Conservation (phyloP, 1,140 invertebrate genomes). For the Drosophila fuyamai region DNA sequence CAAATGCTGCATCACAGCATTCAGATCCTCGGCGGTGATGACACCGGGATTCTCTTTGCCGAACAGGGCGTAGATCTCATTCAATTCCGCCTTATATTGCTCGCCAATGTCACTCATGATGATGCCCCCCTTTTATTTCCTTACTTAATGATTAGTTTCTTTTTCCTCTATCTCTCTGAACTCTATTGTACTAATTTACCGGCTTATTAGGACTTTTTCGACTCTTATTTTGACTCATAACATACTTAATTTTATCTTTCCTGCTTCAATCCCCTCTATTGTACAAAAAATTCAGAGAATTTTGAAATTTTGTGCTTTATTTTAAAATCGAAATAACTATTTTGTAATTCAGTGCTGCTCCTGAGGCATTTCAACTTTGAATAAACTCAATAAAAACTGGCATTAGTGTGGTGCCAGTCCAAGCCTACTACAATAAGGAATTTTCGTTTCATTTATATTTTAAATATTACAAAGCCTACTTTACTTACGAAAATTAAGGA, state of each 20-base stretch:
- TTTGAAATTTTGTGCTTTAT: background rate
- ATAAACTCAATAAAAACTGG: background rate
- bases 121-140: background rate
- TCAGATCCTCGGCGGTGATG: background rate
- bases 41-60: background rate
- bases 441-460: background rate
- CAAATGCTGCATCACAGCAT: background rate
- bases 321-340: background rate
- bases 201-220: too few relatives aligned
- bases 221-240: too few relatives aligned
- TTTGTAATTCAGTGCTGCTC: background rate
- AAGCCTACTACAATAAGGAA: background rate
- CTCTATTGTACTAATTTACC: too few relatives aligned
- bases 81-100: background rate
- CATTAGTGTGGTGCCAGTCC: background rate
- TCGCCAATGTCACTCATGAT: background rate
- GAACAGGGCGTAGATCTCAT: constrained; percentile 1
- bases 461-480: too few relatives aligned
- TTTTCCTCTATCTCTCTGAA: too few relatives aligned
- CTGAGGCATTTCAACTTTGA: background rate
- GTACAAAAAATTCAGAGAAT: background rate
- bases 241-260: background rate
- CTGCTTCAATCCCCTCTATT: background rate
- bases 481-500: too few relatives aligned
- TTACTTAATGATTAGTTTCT: too few relatives aligned